Percentiles rank a stretch among this genome's conserved stretches.
Conservation (phyloP, 23 tunicate species). For the Styela plicata region DNA sequence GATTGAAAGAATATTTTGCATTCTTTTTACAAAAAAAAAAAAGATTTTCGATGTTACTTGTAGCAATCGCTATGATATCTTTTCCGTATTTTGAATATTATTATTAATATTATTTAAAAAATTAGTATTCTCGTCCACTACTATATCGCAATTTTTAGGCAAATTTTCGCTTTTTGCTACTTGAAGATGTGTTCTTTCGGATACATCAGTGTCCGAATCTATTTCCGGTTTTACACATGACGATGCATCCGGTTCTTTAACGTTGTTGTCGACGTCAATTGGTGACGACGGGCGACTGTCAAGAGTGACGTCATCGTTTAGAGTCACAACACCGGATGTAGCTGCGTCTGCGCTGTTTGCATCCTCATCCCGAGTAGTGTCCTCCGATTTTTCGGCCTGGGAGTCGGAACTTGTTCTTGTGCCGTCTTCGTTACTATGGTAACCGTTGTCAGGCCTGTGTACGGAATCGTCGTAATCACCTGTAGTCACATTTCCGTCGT, state of each 20-base stretch:
- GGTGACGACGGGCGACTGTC: neutral
- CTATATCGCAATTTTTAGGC: neutral
- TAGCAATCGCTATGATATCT: no score
- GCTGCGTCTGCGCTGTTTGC: conserved; percentile 19
- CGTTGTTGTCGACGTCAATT: neutral
- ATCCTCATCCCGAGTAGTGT: conserved; percentile 5
- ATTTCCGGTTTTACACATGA: neutral
- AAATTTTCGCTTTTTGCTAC: neutral
- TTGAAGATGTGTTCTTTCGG: neutral
- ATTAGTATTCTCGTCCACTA: neutral
- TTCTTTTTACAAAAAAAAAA: no score
- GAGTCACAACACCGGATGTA: conserved; percentile 22
- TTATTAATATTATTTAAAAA: no score
- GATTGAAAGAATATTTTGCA: no score
- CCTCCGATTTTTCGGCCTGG: neutral
- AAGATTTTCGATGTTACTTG: no score
- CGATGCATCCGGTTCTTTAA: neutral
- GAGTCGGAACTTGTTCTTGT: conserved; percentile 21
- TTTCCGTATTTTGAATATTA: no score
- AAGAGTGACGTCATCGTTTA: neutral
- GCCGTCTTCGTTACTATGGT: conserved; percentile 32
- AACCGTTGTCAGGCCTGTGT: conserved; percentile 30
- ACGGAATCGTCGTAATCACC: conserved; percentile 15
- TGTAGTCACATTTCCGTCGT: conserved; percentile 23
- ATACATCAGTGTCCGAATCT: neutral